A percentile compares a stretch with the other conserved stretches of the same genome.
phyloP scores from a whole-genome alignment of 2,113 vertebrate genomes.

The Urocolius indicus region DNA sequence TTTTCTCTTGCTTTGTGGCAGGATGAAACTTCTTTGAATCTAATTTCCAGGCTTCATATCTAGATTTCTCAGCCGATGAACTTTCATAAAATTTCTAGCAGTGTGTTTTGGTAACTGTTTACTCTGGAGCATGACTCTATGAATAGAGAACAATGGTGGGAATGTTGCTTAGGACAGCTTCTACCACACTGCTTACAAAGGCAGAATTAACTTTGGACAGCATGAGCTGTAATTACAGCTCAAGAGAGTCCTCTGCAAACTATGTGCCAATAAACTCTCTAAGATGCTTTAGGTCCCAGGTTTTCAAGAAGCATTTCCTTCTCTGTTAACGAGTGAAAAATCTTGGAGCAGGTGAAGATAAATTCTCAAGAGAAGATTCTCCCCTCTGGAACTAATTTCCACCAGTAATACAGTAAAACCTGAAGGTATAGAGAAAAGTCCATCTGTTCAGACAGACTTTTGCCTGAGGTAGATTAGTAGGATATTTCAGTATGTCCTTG shows the following conservation, averaged over 20 bases:
- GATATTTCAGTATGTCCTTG: background rate
- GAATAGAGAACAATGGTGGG: background rate
- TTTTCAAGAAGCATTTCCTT: background rate
- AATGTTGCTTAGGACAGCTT: background rate
- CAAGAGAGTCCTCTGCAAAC: background rate
- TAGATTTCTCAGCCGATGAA: background rate
- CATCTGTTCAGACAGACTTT: background rate
- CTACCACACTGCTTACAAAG: background rate
- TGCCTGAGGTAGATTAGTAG: background rate
- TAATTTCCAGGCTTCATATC: background rate
- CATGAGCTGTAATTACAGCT: background rate
- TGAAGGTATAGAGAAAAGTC: background rate
- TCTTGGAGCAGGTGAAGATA: background rate
- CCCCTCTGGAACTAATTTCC: constrained; percentile 35
- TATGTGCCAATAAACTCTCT: background rate
- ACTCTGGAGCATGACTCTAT: background rate
- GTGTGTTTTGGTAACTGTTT: background rate
- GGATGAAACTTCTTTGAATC: background rate
- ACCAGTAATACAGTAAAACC: background rate
- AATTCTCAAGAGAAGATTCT: background rate
- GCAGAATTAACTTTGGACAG: background rate
- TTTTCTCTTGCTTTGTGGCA: background rate
- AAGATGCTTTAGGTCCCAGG: background rate
- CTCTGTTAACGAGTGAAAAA: background rate
- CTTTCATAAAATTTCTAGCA: background rate